These are phyloP conservation scores for Engystomops pustulosus DNA, from an alignment of 2,113 vertebrate species.

Conservation along the genomic window DNA sequence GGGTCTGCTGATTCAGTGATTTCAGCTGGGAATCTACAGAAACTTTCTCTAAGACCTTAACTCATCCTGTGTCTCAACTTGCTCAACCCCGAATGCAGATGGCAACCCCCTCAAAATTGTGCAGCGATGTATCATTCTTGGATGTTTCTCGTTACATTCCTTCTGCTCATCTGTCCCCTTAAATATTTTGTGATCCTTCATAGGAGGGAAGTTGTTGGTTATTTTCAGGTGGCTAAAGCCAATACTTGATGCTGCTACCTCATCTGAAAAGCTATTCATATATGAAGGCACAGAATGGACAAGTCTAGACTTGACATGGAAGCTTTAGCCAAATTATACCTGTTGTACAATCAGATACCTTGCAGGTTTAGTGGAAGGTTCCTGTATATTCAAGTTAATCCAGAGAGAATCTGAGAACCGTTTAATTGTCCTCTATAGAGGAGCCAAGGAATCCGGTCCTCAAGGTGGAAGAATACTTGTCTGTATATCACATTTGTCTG, in stretches of 20 bases:
- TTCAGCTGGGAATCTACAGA: conserved; percentile 17
- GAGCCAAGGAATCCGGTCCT: background rate
- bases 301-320: background rate
- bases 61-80: conserved; percentile 2
- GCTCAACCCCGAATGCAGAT: conserved; percentile 9
- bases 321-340: background rate
- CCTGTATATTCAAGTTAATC: background rate
- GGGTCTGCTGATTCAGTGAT: conserved; percentile 43
- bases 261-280: background rate
- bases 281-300: background rate
- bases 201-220: background rate
- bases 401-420: background rate
- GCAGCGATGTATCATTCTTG: background rate
- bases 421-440: background rate
- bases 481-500: no score
- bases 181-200: background rate
- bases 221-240: background rate
- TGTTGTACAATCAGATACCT: background rate
- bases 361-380: background rate
- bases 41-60: background rate
- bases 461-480: no score
- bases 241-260: background rate
- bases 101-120: background rate
- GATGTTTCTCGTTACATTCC: background rate
- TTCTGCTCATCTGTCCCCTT: conserved; percentile 15